Base-by-base conservation (phyloP, 2,113 vertebrate species). In the Brachypteracias leptosomus region DNA sequence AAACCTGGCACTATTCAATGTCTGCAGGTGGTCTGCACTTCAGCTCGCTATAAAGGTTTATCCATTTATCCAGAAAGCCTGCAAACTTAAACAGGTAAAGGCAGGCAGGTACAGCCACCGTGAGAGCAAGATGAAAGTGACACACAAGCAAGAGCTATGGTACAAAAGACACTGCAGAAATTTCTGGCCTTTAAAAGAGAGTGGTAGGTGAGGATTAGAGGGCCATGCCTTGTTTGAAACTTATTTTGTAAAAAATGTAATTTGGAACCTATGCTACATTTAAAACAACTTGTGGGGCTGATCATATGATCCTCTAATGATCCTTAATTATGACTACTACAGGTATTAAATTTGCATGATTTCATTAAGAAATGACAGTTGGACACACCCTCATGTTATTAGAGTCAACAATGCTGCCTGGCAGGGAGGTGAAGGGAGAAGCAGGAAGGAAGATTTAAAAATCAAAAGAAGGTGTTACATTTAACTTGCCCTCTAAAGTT, bases 401-500 rank as follows among this genome's bases (percentile, higher is more conserved):
- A 51, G 14, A 47, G 51, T 47, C 82, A 68, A 18, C 78, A 85
- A 21, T 28, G 66, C 51, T 90, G 49, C 54, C 51, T 61, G 15
- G 25, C 3, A 3, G 44, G 16, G 25, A 15, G 7, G 8, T 9
- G 7, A 3, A 2, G n/a, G 19, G 5, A 49, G 6, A 55, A 82
- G 49, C n/a, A 82, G 61, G 29, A 63, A 46, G 13, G 16, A 75
- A 82, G 31, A 42, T 57, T 54, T 85, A 24, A 83, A 90, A 88
- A 49, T 51, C 4, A 40, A 72, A 88, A 76, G 46, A 59, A 54
- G 25, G 8, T 75, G 11, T 52, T 57, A 85, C 4, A 44, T 58
- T 92, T 76, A 88, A 82, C 24, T 65, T 76, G 31, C 13, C 44
- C 62, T 83, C 72, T 42, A 54, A 84, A 77, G 77, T 58, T 29